Evolutionary conservation across 2,113 vertebrate species (phyloP).

Genomic region (Podocnemis expansa): DNA sequence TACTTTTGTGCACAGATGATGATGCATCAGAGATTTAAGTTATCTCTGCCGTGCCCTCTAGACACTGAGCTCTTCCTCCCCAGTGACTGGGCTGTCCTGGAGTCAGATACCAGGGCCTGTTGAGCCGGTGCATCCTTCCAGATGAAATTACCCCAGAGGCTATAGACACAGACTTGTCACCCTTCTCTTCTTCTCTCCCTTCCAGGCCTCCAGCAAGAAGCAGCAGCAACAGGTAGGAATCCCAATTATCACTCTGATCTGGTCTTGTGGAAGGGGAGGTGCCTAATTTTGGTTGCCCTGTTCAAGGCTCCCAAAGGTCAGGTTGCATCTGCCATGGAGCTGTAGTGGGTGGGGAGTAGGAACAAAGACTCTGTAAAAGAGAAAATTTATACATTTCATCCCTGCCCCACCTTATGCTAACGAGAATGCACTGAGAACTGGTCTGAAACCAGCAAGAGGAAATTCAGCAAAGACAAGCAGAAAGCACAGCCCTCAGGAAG

Average conservation of each 20-base stretch:
- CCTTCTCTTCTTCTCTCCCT: neutral
- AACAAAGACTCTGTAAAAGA: neutral
- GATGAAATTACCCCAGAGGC: neutral
- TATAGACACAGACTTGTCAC: neutral
- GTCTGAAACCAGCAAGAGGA: neutral
- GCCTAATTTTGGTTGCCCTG: neutral
- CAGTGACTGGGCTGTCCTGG: neutral
- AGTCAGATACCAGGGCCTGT: neutral
- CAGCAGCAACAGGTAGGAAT: neutral
- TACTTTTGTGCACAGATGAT: neutral
- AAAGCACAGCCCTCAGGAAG: neutral
- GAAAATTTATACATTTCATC: neutral
- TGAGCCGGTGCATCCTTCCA: no score
- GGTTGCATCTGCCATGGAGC: neutral
- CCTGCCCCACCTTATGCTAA: neutral
- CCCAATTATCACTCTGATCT: neutral
- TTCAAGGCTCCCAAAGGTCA: neutral
- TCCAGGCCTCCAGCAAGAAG: neutral
- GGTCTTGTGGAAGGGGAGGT: neutral
- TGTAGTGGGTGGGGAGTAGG: neutral
- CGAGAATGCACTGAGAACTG: neutral
- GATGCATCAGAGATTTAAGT: neutral
- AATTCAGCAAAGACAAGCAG: neutral
- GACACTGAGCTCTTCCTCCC: no score
- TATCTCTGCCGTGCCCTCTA: neutral